Evolutionary conservation across 1,140 invertebrate genomes (phyloP), one percentile per base, ranked within the genome.

Genomic region (Brachionus angularis): DNA sequence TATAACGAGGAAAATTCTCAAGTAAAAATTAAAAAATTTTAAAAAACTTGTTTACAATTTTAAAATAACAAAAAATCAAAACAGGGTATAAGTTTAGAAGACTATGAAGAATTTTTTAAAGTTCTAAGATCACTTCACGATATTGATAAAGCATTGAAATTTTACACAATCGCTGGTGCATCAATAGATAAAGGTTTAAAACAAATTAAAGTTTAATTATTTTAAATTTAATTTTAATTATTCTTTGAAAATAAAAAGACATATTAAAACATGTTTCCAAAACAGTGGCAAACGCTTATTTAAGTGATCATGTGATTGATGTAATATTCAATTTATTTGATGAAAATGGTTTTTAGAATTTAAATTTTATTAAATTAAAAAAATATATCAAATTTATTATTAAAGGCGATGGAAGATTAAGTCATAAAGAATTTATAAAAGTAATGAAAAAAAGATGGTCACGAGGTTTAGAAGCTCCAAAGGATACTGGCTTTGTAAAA

Each of bases 241-340:
- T 47, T 16, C 71, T 73, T 74, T 72, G 47, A 74, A 61, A 73
- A 70, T 73, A 83, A 83, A 31, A 77, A 89, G 89, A 87, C 25
- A 96, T 93, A 0, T 79, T 97, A 74, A 91, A 94, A 75, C 94
- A 97, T 84, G 94, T 97, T 18, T 93, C 93, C 1, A 89, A 89
- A 81, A 96, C 94, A 18, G 94, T 98, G 0, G 93, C 95, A 0
- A 88, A 93, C 79, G 91, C 98, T 0, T 89, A 96, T 75, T 82
- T 99, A 0, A 86, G 87, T 61, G 92, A 96, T 79, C 94, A 98
- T 79, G 87, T 98, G 1, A 89, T 98, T 33, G 89, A 96, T 84
- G 91, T 98, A 2, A 92, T 98, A 18, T 98, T 98, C 78, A 93
- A 93, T 0, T 89, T 99, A 61, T 99, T 99, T 82, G 96, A 99